Base-by-base conservation (phyloP, 2,888 invertebrate genomes). In the Bombyx huttoni region DNA sequence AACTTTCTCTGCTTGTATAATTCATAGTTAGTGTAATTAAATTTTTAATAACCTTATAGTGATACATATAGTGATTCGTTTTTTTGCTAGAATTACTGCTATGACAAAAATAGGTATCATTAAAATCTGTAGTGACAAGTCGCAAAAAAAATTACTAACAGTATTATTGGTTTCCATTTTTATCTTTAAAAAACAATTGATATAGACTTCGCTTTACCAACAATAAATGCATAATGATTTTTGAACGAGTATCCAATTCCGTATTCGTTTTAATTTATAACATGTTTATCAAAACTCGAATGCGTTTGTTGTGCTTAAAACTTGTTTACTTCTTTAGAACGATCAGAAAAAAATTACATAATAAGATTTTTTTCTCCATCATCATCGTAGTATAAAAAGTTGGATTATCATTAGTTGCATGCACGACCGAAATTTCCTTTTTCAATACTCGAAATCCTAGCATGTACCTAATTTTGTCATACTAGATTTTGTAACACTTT, bases 1-100 rank as follows among this genome's bases (percentile, higher is more conserved):
- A 87, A 86, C 67, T 68, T 74, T 74, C 63, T 78, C 67, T 72
- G 85, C 85, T 84, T 85, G 70, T 70, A 65, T 70, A 68, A 68
- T 65, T 61, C 60, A 70, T 75, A 71, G 65, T 68, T 70, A 65
- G 76, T 78, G 73, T 75, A 71, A 57, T 62, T 40, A 40, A 12
- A 40, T 67, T 66, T 63, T 58, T 53, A 51, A 54, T 61, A 59
- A 58, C 58, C 24, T 64, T 69, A 60, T 71, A 40, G 40, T 40
- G 65, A 63, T 69, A 63, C 65, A 67, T 55, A 60, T 72, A 70
- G 67, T 64, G 51, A 63, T 65, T 72, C 60, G 66, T 75, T 79
- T 78, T 58, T 75, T 78, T 78, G 78, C 75, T 68, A 67, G 67
- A 64, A 65, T 70, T 66, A 61, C 69, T 66, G 61, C 69, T 74